Evolutionary conservation across 2,113 vertebrate species (phyloP).

Genomic region (Chaetura pelagica): DNA sequence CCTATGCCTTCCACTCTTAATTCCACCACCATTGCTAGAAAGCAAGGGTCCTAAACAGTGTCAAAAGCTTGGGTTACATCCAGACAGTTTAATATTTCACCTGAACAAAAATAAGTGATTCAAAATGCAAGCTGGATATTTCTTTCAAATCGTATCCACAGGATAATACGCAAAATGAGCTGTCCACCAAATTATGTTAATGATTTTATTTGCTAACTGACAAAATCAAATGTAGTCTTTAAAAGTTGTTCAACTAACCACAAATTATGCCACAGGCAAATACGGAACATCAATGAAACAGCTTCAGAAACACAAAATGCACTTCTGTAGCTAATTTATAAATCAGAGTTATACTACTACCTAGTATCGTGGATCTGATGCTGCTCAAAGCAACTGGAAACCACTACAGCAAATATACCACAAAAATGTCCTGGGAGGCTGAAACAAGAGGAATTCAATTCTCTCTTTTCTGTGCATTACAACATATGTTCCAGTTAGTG

Average conservation of each 20-base stretch:
- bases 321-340: neutral
- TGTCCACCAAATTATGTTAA: neutral
- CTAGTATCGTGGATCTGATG: neutral
- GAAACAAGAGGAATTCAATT: neutral
- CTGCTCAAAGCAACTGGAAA: neutral
- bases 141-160: neutral
- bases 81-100: neutral
- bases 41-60: neutral
- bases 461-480: neutral
- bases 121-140: neutral
- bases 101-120: neutral
- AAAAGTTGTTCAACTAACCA: neutral
- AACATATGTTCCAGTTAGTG: fast-evolving
- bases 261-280: neutral
- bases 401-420: neutral
- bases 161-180: neutral
- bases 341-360: neutral
- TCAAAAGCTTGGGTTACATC: neutral
- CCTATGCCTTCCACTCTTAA: neutral
- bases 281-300: neutral
- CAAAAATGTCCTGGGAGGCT: neutral
- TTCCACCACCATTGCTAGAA: slow-evolving; percentile 36
- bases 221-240: neutral
- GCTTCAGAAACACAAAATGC: neutral
- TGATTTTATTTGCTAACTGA: neutral